phyloP scores from a whole-genome alignment of 2,797 vertebrate genomes.

The Diglossa cyanea region DNA sequence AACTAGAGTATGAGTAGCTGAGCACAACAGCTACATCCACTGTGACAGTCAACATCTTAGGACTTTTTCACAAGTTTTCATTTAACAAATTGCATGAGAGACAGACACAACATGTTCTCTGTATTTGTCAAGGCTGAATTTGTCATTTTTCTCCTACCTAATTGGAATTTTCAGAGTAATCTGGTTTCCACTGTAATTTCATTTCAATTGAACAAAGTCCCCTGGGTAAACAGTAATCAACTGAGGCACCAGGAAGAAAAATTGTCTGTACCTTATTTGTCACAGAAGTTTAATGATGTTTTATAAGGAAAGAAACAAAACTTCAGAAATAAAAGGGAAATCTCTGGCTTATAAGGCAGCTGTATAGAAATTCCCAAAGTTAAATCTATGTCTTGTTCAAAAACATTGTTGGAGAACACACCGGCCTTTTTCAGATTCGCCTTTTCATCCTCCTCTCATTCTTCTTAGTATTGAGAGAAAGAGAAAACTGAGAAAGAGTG shows the following conservation, averaged over 20 bases:
- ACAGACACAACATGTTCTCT: not conserved
- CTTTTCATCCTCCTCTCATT: not conserved
- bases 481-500: not conserved
- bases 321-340: not conserved
- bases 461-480: not conserved
- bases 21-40: not conserved
- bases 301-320: not conserved
- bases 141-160: not conserved
- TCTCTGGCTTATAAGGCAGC: not conserved
- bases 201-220: not conserved
- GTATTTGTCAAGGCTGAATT: not conserved
- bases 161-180: conserved; percentile 8
- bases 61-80: not conserved
- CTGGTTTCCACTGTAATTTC: not conserved
- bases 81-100: not conserved
- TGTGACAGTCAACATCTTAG: not conserved
- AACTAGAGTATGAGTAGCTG: not conserved
- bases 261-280: not conserved
- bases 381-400: not conserved
- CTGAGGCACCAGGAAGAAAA: not conserved
- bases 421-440: not conserved
- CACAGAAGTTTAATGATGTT: not conserved
- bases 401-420: not conserved
- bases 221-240: not conserved
- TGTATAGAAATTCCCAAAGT: not conserved